Conservation (phyloP, 1,140 invertebrate genomes). For the Sycophaga agraensis region DNA sequence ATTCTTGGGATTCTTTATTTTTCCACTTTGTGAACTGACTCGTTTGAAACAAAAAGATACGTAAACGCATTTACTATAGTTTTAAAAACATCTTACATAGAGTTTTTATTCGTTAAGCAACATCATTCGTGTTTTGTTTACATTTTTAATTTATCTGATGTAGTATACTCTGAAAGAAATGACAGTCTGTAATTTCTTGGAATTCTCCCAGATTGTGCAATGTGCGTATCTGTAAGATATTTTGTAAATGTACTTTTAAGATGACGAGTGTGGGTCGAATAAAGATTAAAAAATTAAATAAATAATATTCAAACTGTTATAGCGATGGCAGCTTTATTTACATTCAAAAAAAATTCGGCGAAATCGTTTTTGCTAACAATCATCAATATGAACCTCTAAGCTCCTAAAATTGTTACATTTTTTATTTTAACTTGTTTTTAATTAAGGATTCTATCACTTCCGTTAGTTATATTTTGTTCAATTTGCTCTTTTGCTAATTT, state of each 20-base stretch:
- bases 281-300: conserved; percentile 17
- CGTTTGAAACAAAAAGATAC: not conserved
- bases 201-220: conserved; percentile 19
- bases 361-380: conserved; percentile 15
- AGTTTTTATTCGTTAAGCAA: conserved; percentile 7
- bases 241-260: conserved; percentile 40
- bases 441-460: not conserved
- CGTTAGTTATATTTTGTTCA: too few relatives aligned
- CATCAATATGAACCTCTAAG: conserved; percentile 9
- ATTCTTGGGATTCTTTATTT: not conserved
- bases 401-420: conserved; percentile 11
- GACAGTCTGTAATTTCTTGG: not conserved
- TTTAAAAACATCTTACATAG: not conserved
- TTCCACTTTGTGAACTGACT: not conserved
- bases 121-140: not conserved
- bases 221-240: conserved; percentile 32
- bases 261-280: conserved; percentile 16
- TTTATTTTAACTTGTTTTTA: conserved; percentile 7
- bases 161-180: conserved; percentile 4
- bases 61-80: not conserved
- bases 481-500: conserved; percentile 1
- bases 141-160: not conserved
- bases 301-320: conserved; percentile 38
- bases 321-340: conserved; percentile 51
- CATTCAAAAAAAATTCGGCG: conserved; percentile 24